Base-by-base conservation (phyloP, 2,888 invertebrate genomes). In the Melanargia galathea region DNA sequence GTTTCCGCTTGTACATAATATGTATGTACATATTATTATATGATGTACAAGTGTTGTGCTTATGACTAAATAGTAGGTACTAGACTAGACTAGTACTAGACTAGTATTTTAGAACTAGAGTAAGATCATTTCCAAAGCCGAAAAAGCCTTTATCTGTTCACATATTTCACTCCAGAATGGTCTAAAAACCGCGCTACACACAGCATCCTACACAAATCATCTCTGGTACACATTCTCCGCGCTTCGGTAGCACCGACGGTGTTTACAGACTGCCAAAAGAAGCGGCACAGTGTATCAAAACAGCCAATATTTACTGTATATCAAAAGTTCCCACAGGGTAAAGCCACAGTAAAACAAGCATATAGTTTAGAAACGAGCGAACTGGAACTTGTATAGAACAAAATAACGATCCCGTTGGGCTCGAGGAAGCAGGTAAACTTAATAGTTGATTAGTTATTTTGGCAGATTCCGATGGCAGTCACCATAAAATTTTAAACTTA, bases 261-360 rank as follows among this genome's bases (percentile, higher is more conserved):
- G 57, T 57, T 57, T 57, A 30, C 45, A 45, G 18, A 33, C 57
- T 30, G 45, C 57, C 57, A 57, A 63, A 38, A 48, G 7, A 22
- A 13, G 45, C 40, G 30, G 18, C 43, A 62, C 40, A 45, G 60
- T 45, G 40, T 54, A 60, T 63, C 52, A 51, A 35, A 46, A 63
- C 52, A 52, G 57, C 45, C 45, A 57, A 63, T 63, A 60, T 60
- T 65, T 63, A 63, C 60, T 45, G 30, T 45, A 52, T 52, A 56
- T n/a, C 51, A 45, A 60, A 60, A 60, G 33, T 65, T 58, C 63
- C 63, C 65, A 60, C 63, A 60, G 38, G 45, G 13, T 20, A 13
- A 30, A 46, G 18, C 33, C 57, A 7, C 7, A 20, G 55, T 11
- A 16, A 26, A 55, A 10, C 40, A 24, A 55, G 18, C 40, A 10